Evolutionary conservation across 2,113 vertebrate genomes (phyloP), one percentile per base, ranked within the genome.

Genomic region (Corythoichthys intestinalis): DNA sequence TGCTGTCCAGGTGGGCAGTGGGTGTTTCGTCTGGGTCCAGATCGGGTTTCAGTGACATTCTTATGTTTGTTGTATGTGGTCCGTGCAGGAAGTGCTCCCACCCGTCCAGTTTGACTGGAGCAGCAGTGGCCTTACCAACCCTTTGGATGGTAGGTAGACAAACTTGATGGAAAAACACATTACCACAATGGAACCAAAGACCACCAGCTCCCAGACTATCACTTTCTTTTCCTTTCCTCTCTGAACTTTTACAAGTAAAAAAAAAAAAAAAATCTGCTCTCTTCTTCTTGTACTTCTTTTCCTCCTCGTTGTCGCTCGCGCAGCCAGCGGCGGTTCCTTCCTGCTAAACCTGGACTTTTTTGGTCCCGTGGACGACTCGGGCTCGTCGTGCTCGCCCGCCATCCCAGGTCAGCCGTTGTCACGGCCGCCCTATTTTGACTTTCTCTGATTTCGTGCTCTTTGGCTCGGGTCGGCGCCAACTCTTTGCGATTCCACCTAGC

Each of bases 81-180:
- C 34, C 79, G 80, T 90, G 89, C 93, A 98, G 97, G 97, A 98
- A 91, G 92, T 90, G 86, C 96, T 98, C 91, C 96, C 96, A 81
- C 96, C 97, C 81, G 91, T 98, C 92, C 97, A 98, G 96, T 99
- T 99, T 85, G 97, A 99, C 94, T 99, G 97, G 97, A 99, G 96
- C 94, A 98, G 95, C 94, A 99, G 97, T 93, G 97, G 97, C 95
- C 96, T 98, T 95, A 98, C 96, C 85, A 99, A 99, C 94, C 97
- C 97, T 86, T 92, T 99, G 91, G 97, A 99, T 86, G 97, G 97
- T 98, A 96, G 87, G 95, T 93, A 88, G 39, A 56, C 20, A 28
- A 56, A 34, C 41, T 44, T 44, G 41, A 8, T 5, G 6, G 41
- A 44, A 44, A 50, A 50, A 50, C 48, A 50, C 48, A 47, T 11